Evolutionary conservation across 2,797 vertebrate genomes (phyloP).

Genomic region (Apogon hyalosoma): DNA sequence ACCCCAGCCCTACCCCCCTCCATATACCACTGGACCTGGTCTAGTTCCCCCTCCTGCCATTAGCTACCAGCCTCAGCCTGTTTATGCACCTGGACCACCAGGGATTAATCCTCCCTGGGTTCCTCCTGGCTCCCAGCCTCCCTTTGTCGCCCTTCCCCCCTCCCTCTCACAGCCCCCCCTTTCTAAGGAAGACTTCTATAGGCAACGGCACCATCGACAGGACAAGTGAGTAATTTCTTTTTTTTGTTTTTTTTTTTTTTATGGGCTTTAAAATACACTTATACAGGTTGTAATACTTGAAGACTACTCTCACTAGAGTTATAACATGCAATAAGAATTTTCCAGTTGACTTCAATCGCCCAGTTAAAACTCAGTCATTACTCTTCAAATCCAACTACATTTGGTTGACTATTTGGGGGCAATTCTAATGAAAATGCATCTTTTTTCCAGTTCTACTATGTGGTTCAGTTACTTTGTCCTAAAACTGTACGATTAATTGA

Average conservation of each 20-base stretch:
- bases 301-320: no score
- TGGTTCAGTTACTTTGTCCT: no score
- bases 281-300: not conserved
- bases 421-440: no score
- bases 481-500: no score
- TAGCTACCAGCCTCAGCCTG: slow-evolving; percentile 89
- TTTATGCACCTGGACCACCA: slow-evolving; percentile 89
- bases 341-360: no score
- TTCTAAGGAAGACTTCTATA: slow-evolving; percentile 97
- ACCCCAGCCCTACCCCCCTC: slow-evolving; percentile 73
- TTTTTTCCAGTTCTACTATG: no score
- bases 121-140: slow-evolving; percentile 88
- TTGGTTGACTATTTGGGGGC: no score
- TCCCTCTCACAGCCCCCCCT: slow-evolving; percentile 82
- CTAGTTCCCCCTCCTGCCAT: slow-evolving; percentile 81
- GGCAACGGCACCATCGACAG: slow-evolving; percentile 92
- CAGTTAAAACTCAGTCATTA: no score
- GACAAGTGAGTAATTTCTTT: slow-evolving; percentile 89
- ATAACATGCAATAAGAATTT: no score
- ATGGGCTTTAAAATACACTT: not conserved
- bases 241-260: not conserved
- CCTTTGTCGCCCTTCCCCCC: slow-evolving; percentile 69
- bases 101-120: slow-evolving; percentile 92
- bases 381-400: no score
- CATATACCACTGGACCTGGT: slow-evolving; percentile 64